These are phyloP conservation scores for Caenorhabditis sp. DNA, from an alignment of 2,888 invertebrate species.

Conservation along the genomic window DNA sequence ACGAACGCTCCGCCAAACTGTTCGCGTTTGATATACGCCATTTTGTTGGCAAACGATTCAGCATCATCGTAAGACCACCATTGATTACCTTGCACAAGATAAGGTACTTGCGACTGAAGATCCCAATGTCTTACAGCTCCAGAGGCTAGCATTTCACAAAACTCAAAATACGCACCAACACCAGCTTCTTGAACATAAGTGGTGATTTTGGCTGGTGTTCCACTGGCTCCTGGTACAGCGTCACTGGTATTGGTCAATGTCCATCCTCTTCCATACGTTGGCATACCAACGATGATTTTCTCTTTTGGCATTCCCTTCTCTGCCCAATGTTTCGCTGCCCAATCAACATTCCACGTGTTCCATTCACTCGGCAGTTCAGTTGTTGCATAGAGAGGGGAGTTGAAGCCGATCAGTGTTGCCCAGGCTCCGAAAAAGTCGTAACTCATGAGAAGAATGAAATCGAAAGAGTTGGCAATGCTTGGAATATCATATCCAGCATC, in stretches of 20 bases:
- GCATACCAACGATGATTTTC: constrained; percentile 65
- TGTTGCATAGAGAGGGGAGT: constrained; percentile 57
- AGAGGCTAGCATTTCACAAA: constrained; percentile 82
- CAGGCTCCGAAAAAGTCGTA: constrained; percentile 65
- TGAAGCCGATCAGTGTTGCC: constrained; percentile 54
- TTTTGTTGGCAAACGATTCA: constrained; percentile 81
- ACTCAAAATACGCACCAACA: constrained; percentile 94
- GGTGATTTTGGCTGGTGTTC: constrained; percentile 50
- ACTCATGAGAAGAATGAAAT: constrained; percentile 64
- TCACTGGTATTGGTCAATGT: constrained; percentile 55
- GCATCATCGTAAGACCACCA: constrained; percentile 93
- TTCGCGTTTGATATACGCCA: constrained; percentile 63
- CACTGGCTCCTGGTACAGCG: constrained; percentile 51
- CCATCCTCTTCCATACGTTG: constrained; percentile 68
- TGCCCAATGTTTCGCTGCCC: constrained; percentile 82
- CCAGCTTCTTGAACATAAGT: constrained; percentile 88
- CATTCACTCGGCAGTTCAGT: constrained; percentile 46
- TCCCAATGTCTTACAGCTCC: constrained; percentile 83
- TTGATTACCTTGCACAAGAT: constrained; percentile 81
- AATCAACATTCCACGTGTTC: constrained; percentile 75
- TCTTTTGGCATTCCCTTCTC: constrained; percentile 64
- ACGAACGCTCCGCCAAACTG: constrained; percentile 70
- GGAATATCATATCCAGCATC: constrained; percentile 83
- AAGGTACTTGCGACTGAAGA: constrained; percentile 80
- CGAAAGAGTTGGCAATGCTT: constrained; percentile 64